phyloP scores from a whole-genome alignment of 2,888 invertebrate genomes.

The Thymelicus sylvestris region DNA sequence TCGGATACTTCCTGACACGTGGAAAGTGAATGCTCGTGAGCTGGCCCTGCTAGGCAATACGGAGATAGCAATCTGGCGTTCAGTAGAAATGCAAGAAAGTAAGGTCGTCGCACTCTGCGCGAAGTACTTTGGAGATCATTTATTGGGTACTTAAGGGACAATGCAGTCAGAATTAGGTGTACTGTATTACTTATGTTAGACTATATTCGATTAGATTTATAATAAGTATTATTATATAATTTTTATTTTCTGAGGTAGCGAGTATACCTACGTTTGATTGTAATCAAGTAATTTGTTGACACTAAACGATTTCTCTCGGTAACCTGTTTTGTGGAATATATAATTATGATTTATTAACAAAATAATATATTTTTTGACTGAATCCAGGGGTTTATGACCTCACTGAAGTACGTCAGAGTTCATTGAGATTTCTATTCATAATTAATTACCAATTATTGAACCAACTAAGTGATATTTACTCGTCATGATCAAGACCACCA shows the following conservation, averaged over 20 bases:
- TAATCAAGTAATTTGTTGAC: too few relatives aligned
- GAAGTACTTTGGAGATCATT: conserved; percentile 24
- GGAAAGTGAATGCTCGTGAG: conserved; percentile 71
- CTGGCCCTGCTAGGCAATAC: conserved; percentile 53
- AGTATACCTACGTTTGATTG: too few relatives aligned
- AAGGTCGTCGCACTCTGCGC: conserved; percentile 41
- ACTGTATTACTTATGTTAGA: too few relatives aligned
- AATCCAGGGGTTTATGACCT: conserved; percentile 4
- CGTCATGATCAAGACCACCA: conserved; percentile 40
- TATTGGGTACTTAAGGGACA: conserved; percentile 33
- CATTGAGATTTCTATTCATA: conserved; percentile 12
- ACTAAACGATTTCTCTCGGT: too few relatives aligned
- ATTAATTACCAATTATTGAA: conserved; percentile 10
- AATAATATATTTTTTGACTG: too few relatives aligned
- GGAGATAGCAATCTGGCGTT: conserved; percentile 61
- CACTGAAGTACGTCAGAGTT: not conserved
- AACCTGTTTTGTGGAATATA: too few relatives aligned
- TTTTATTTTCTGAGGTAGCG: too few relatives aligned
- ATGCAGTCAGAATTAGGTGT: conserved; percentile 4
- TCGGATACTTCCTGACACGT: conserved; percentile 74
- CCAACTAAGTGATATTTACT: conserved; percentile 6
- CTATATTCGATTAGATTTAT: too few relatives aligned
- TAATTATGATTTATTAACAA: too few relatives aligned
- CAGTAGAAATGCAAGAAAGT: conserved; percentile 60
- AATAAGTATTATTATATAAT: too few relatives aligned